phyloP scores from a whole-genome alignment of 2,888 invertebrate genomes.

The Dynastes maya region DNA sequence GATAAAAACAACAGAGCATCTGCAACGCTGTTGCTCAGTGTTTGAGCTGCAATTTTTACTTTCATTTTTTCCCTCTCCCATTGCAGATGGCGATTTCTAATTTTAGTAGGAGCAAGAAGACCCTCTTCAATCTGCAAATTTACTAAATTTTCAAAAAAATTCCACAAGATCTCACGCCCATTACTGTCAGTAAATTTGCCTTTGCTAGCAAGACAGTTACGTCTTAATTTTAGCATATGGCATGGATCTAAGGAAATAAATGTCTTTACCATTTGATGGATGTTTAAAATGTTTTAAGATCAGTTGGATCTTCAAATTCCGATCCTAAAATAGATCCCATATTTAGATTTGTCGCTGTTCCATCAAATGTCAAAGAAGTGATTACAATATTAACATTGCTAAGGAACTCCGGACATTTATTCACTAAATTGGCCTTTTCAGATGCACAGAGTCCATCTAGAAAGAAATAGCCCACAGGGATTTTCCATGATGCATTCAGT shows the following conservation, averaged over 20 bases:
- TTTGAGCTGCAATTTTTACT: conserved; percentile 58
- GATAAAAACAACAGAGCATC: conserved; percentile 54
- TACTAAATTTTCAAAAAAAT: conserved; percentile 55
- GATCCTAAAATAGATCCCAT: conserved; percentile 46
- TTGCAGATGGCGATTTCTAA: conserved; percentile 52
- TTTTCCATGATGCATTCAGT: conserved; percentile 57
- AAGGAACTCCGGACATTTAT: conserved; percentile 54
- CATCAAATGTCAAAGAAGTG: conserved; percentile 59
- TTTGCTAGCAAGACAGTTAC: conserved; percentile 56
- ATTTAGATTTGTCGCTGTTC: conserved; percentile 55
- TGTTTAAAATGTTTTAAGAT: conserved; percentile 54
- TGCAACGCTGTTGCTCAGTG: conserved; percentile 57
- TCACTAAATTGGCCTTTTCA: conserved; percentile 50
- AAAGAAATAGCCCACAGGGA: conserved; percentile 59
- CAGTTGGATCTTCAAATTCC: too few species aligned
- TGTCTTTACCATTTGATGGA: conserved; percentile 51
- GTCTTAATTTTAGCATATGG: conserved; percentile 59
- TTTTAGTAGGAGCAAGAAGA: conserved; percentile 57
- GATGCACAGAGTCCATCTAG: conserved; percentile 46
- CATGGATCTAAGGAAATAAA: conserved; percentile 56
- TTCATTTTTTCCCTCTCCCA: conserved; percentile 58
- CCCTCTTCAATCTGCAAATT: conserved; percentile 56
- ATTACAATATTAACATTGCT: conserved; percentile 55
- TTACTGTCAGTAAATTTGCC: conserved; percentile 48
- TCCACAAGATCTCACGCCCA: conserved; percentile 54